A percentile compares a stretch with the other conserved stretches of the same genome.
Conservation (phyloP, 53 echinoderm and acorn worm genomes). For the Zoroaster sp. region DNA sequence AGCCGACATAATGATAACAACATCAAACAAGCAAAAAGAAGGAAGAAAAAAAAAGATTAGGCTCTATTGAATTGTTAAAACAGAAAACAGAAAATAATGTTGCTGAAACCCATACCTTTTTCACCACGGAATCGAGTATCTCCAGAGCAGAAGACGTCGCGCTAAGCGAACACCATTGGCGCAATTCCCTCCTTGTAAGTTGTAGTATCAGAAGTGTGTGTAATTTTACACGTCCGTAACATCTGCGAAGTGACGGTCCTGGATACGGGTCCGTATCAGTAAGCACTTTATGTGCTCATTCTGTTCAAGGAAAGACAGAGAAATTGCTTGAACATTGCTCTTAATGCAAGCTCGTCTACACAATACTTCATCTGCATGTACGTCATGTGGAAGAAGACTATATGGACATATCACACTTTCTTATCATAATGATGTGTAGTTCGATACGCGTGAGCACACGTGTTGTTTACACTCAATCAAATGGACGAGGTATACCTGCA, state of each 20-base stretch:
- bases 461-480: background rate
- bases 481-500: no score
- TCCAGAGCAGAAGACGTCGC: background rate
- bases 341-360: background rate
- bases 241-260: background rate
- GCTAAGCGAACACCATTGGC: background rate
- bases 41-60: no score
- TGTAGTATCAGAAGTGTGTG: background rate
- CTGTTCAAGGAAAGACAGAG: background rate
- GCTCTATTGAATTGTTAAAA: no score
- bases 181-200: background rate
- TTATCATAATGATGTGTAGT: background rate
- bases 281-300: background rate
- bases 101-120: background rate
- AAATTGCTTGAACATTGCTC: no score
- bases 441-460: background rate
- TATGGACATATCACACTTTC: background rate
- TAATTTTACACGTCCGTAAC: conserved; percentile 8
- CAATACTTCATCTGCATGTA: background rate
- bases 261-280: background rate
- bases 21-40: no score
- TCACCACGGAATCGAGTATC: background rate
- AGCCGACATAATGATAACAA: no score
- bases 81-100: background rate
- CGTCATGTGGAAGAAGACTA: background rate